Evolutionary conservation across 2,888 invertebrate species (phyloP).

Genomic region (Diachrysia chrysitis): DNA sequence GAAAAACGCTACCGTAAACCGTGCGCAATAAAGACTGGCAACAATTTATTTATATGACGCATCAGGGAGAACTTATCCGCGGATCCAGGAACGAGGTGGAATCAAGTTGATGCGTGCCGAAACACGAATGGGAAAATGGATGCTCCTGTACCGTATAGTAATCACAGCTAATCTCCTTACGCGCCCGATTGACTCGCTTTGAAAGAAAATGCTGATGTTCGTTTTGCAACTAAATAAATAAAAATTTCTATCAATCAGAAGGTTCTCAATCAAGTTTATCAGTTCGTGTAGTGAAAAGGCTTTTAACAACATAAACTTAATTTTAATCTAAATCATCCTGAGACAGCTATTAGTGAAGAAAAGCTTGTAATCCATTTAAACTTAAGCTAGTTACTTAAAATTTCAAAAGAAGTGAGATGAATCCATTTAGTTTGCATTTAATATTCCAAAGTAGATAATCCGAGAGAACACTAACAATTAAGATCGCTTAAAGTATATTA

Average conservation of each 20-base stretch:
- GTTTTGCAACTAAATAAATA: slow-evolving; percentile 14
- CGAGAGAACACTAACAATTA: slow-evolving; percentile 15
- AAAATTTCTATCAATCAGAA: slow-evolving; percentile 10
- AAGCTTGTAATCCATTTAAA: slow-evolving; percentile 15
- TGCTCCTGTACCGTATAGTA: slow-evolving; percentile 71
- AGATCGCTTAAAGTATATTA: slow-evolving; percentile 9
- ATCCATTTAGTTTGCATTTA: slow-evolving; percentile 16
- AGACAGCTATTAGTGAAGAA: background rate
- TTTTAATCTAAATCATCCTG: background rate
- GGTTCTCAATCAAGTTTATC: background rate
- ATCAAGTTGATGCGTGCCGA: slow-evolving; percentile 85
- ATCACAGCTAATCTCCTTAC: slow-evolving; percentile 72
- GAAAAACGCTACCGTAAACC: slow-evolving; percentile 84
- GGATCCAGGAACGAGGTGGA: slow-evolving; percentile 82
- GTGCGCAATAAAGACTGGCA: slow-evolving; percentile 86
- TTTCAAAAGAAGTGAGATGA: slow-evolving; percentile 17
- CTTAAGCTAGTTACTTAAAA: slow-evolving; percentile 19
- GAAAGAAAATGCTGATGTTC: slow-evolving; percentile 39
- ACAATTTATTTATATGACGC: slow-evolving; percentile 89
- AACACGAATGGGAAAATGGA: slow-evolving; percentile 77
- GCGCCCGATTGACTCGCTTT: slow-evolving; percentile 59
- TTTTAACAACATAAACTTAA: background rate
- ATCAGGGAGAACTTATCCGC: slow-evolving; percentile 86
- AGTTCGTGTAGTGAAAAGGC: background rate
- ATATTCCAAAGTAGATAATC: slow-evolving; percentile 23